These are phyloP conservation scores for Drosophila pseudotalamancana DNA, from an alignment of 2,888 invertebrate genomes.

Conservation along the genomic window DNA sequence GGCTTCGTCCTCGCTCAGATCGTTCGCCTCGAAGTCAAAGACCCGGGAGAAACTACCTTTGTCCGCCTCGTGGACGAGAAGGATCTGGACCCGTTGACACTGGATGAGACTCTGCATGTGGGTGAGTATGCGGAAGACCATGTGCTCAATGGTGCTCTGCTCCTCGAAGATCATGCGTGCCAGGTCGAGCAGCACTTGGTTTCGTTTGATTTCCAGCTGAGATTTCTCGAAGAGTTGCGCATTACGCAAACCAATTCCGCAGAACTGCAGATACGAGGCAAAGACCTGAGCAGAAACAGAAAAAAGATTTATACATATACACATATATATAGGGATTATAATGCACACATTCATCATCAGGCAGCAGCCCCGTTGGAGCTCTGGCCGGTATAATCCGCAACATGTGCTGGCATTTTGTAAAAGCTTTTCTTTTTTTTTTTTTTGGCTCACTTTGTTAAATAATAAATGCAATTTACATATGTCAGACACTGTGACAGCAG, in stretches of 20 bases:
- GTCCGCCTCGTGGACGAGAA: slow-evolving; percentile 95
- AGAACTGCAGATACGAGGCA: slow-evolving; percentile 96
- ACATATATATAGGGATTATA: slow-evolving; percentile 5
- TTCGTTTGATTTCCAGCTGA: slow-evolving; percentile 96
- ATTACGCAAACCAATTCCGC: slow-evolving; percentile 97
- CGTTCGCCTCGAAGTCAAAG: slow-evolving; percentile 96
- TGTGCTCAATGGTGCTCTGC: slow-evolving; percentile 97
- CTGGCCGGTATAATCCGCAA: slow-evolving; percentile 41
- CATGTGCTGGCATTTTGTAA: slow-evolving; percentile 44
- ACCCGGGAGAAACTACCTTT: slow-evolving; percentile 97
- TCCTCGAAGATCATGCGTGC: slow-evolving; percentile 99
- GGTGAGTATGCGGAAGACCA: slow-evolving; percentile 96
- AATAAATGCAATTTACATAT: slow-evolving; percentile 71
- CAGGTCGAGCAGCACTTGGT: slow-evolving; percentile 96
- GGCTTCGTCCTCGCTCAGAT: slow-evolving; percentile 92
- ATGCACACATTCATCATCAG: slow-evolving; percentile 15
- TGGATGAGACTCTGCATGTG: slow-evolving; percentile 97
- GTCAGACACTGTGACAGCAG: slow-evolving; percentile 13
- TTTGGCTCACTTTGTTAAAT: slow-evolving; percentile 59
- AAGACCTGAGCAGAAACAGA: slow-evolving; percentile 88
- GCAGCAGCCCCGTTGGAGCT: neutral
- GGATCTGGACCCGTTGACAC: slow-evolving; percentile 97
- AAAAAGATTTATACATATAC: neutral
- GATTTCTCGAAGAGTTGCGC: slow-evolving; percentile 98
- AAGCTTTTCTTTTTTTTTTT: slow-evolving; percentile 50